phyloP scores from a whole-genome alignment of 2,888 invertebrate genomes.

The Onthophagus sagittarius region DNA sequence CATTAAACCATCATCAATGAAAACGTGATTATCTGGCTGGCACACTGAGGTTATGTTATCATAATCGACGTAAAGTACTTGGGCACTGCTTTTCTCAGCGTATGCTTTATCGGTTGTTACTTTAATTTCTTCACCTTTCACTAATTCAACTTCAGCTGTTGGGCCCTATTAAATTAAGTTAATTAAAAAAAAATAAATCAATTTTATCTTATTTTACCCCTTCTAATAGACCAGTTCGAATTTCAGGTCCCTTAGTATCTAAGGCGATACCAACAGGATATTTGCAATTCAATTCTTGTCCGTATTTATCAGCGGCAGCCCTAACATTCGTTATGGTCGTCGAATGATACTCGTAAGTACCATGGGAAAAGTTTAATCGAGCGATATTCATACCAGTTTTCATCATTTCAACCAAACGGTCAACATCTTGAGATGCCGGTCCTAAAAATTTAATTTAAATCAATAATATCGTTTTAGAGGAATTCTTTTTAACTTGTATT shows the following conservation, averaged over 20 bases:
- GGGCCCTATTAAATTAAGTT: conserved; percentile 59
- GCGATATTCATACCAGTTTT: conserved; percentile 96
- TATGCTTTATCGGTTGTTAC: conserved; percentile 77
- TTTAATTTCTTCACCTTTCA: conserved; percentile 76
- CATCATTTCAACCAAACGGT: conserved; percentile 87
- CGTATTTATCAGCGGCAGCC: conserved; percentile 75
- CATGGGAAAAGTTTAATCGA: conserved; percentile 93
- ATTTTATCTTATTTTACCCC: conserved; percentile 62
- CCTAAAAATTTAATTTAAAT: conserved; percentile 50
- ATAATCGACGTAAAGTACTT: conserved; percentile 84
- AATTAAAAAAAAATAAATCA: neutral
- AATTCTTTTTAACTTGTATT: too few relatives aligned
- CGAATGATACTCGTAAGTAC: conserved; percentile 90
- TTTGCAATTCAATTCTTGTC: conserved; percentile 65
- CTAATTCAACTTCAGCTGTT: conserved; percentile 84
- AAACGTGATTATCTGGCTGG: conserved; percentile 79
- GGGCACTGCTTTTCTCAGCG: conserved; percentile 72
- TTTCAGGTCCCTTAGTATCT: conserved; percentile 98
- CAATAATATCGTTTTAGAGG: too few relatives aligned
- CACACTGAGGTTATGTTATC: conserved; percentile 91
- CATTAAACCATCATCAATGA: conserved; percentile 96
- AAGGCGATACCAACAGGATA: conserved; percentile 89
- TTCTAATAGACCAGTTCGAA: conserved; percentile 90
- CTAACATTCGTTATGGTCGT: conserved; percentile 88
- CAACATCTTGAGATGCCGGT: conserved; percentile 76